Evolutionary conservation across 2,113 vertebrate species (phyloP), one percentile per base, ranked within the genome.

Genomic region (Perca fluviatilis): DNA sequence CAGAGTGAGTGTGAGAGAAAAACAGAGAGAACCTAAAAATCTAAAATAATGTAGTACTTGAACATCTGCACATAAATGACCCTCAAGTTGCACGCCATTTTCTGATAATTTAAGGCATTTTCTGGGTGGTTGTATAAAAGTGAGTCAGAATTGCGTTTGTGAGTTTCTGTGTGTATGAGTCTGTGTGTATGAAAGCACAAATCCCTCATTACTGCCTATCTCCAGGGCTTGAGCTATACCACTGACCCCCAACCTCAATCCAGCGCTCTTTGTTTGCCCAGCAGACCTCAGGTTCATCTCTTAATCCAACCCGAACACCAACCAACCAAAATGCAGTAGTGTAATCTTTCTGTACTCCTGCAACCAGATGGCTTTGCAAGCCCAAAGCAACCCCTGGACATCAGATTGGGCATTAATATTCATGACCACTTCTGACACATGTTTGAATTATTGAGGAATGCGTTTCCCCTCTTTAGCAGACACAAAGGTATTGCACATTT

Each of bases 371-470:
- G 86, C 57, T 83, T 74, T 74, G 69, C 61, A 78, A 83, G 72
- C 80, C 73, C 63, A 70, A 66, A 58, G 66, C 81, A 83, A 78
- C 63, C 79, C 70, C 84, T 62, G 57, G 79, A 92, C 77, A 85
- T 85, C 86, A 84, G 76, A 85, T 63, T 47, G 65, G 64, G 16
- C 47, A 86, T 93, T 87, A 91, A 92, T 93, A 94, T 95, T 92
- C 80, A 93, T 91, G 73, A 89, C 57, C 57, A 36, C 71, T 63
- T 76, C 84, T 56, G 64, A 86, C 65, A 91, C 78, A 70, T 77
- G 77, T 89, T 90, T 78, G 83, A 87, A 68, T 89, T 82, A 84
- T 76, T 74, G 54, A 82, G 71, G 61, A 77, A 76, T 74, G 81
- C 73, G 66, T 83, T 84, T 86, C 63, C 51, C 57, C 33, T 30